A percentile compares a stretch with the other conserved stretches of the same genome.
These are phyloP conservation scores for Brachypalpus laphriformis DNA, from an alignment of 2,888 invertebrate species.

Conservation along the genomic window DNA sequence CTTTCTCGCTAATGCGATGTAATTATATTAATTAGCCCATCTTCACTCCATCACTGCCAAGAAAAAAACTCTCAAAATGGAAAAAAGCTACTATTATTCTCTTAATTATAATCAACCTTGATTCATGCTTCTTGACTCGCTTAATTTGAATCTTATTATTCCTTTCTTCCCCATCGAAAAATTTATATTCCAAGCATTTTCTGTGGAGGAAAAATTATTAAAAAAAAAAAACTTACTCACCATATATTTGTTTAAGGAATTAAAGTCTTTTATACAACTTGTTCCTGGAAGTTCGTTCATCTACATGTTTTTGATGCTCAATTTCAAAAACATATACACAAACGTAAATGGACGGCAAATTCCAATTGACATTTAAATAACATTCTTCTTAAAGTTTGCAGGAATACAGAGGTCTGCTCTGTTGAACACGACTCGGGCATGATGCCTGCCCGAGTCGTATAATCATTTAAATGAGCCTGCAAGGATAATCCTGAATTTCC, in stretches of 20 bases:
- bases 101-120: conserved; percentile 4
- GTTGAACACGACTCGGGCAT: neutral
- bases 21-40: conserved; percentile 23
- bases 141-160: conserved; percentile 21
- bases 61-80: neutral
- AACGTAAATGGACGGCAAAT: neutral
- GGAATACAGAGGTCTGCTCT: neutral
- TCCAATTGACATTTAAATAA: neutral
- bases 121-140: neutral
- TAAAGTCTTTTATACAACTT: neutral
- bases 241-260: neutral
- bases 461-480: neutral
- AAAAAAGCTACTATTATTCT: neutral
- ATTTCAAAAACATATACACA: neutral
- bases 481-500: neutral
- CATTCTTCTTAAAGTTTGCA: neutral
- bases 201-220: too few relatives aligned
- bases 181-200: neutral
- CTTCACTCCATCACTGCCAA: neutral
- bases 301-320: neutral
- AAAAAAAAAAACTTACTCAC: neutral
- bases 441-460: neutral
- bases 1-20: neutral
- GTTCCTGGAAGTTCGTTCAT: neutral
- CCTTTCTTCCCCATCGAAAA: too few relatives aligned